Base-by-base conservation (phyloP, 2,888 invertebrate genomes). In the Luperina nickerlii region DNA sequence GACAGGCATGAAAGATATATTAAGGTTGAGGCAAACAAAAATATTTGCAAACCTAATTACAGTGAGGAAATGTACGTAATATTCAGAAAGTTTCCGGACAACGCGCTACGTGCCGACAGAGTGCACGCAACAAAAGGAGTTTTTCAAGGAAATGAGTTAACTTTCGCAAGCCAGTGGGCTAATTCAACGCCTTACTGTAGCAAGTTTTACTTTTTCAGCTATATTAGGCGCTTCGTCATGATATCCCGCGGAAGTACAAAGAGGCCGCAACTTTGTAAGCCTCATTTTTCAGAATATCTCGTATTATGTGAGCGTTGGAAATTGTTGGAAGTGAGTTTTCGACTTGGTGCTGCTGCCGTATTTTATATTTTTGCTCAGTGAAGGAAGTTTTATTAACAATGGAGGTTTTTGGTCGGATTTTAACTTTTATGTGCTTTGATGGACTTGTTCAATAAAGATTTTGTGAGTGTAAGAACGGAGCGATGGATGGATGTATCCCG, bases 131-230 rank as follows among this genome's bases (percentile, higher is more conserved):
- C 94, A 93, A 93, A 92, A 91, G 92, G 94, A 95, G 93, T 94
- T 95, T 94, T 93, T 94, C 92, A 94, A 94, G 95, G 95, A 95
- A 95, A 95, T 95, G 94, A 95, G 94, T 92, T 94, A 95, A 95
- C 94, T 96, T 95, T 94, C 86, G 81, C 90, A 90, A 91, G 90
- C 91, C 90, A 90, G 82, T 87, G 87, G 87, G 92, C 91, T 93
- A 93, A 94, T 93, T 91, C 92, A 82, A 83, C 79, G 88, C 87
- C 82, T 88, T 74, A 75, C 86, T 89, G 83, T 77, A 79, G 83
- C 79, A 85, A 89, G 84, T 90, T 89, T 88, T 82, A 86, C 87
- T 84, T 89, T 89, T 88, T 86, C 85, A 83, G 84, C 73, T 78
- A 72, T 87, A 87, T 88, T 88, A 86, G 79, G 73, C 71, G 81